Evolutionary conservation across 2,113 vertebrate species (phyloP).

Genomic region (Agapornis roseicollis): DNA sequence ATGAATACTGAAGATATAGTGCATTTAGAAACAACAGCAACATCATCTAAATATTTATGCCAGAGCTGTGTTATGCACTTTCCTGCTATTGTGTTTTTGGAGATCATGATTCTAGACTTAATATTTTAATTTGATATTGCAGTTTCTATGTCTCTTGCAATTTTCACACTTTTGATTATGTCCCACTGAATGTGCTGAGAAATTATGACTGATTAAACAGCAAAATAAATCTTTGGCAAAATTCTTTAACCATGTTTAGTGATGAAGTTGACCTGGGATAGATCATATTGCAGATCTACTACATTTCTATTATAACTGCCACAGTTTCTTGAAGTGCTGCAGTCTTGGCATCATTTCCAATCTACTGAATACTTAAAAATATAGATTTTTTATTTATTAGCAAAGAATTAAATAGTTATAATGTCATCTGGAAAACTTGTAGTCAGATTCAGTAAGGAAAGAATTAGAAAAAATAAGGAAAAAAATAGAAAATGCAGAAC

Average conservation of each 20-base stretch:
- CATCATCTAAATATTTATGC: background rate
- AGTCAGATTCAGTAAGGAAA: background rate
- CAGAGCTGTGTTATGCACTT: background rate
- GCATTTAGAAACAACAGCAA: background rate
- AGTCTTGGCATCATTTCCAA: background rate
- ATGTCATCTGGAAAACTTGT: background rate
- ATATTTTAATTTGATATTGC: background rate
- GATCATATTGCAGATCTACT: background rate
- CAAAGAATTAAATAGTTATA: background rate
- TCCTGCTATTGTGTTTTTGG: background rate
- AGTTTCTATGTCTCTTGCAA: background rate
- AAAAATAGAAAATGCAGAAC: background rate
- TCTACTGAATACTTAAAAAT: background rate
- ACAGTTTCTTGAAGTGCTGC: background rate
- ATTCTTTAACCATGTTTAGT: background rate
- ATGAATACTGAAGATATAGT: background rate
- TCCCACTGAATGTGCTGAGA: background rate
- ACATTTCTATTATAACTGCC: background rate
- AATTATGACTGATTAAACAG: background rate
- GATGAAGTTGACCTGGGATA: background rate
- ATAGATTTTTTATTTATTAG: background rate
- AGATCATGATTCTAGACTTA: background rate
- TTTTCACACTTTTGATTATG: background rate
- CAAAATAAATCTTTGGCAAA: background rate
- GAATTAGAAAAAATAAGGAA: background rate